Evolutionary conservation across 2,888 invertebrate species (phyloP), one percentile per base, ranked within the genome.

Genomic region (Drosophila nigritarsus): DNA sequence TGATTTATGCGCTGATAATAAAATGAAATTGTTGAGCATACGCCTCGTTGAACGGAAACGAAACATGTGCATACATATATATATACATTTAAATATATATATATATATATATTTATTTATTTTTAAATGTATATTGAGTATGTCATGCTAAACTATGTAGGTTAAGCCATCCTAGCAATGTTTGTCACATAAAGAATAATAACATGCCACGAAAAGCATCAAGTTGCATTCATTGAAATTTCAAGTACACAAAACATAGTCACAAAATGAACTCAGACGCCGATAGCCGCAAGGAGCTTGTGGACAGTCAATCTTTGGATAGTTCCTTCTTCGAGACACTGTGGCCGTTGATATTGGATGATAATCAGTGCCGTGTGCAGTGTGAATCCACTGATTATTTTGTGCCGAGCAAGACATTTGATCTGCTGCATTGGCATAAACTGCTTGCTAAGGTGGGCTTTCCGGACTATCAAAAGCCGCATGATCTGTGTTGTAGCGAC

Each of bases 291-390:
- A 24, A 27, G 13, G 15, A 9, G 2, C 45, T 34, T 0, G 48
- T 11, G 32, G 62, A 67, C 6, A 27, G 4, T 7, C 42, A 56
- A 27, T 69, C 90, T 2, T 7, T 87, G 72, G 66, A 68, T 24
- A 75, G 64, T 18, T 65, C 80, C 8, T 90, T 91, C 62, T 89
- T 90, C 24, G 88, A 92, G 7, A 69, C 76, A 7, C 66, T 92
- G 8, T 91, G 92, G 92, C 92, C 92, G 0, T 56, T 83, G n/a
- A 83, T 92, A 59, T 65, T 92, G 24, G 75, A 90, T 1, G 78
- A 85, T 6, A 90, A 90, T 58, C 36, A 65, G 13, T 92, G 91
- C 53, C 83, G 82, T 7, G 70, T 81, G 24, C 54, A 65, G 27
- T 85, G 78, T 48, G 62, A 75, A 27, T 42, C 78, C 5, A 42